Percentiles rank a stretch among this genome's conserved stretches.
Evolutionary conservation across 2,797 vertebrate genomes (phyloP).

Genomic region (Scyliorhinus canicula): DNA sequence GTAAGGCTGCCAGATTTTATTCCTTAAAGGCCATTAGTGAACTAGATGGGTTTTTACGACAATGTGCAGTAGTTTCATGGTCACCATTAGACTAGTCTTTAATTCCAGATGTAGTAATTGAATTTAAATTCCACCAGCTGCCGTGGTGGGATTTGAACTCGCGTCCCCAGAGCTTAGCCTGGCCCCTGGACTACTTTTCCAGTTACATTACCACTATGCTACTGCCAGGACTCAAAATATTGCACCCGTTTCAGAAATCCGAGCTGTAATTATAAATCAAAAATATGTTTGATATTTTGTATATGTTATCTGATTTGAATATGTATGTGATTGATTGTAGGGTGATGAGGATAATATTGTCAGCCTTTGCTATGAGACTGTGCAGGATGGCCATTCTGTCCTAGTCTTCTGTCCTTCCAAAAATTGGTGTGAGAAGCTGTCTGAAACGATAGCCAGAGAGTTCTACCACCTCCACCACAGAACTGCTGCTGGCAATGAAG

Average conservation of each 20-base stretch:
- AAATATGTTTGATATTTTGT: not conserved
- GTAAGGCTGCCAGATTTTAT: too few species aligned
- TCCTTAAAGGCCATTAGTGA: too few species aligned
- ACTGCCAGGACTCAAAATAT: not conserved
- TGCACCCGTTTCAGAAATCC: not conserved
- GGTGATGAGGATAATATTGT: conserved; percentile 92
- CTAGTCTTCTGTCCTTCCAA: conserved; percentile 94
- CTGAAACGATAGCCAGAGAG: conserved; percentile 78
- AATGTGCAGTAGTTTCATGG: too few species aligned
- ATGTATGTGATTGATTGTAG: conserved; percentile 50
- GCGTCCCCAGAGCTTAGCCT: too few species aligned
- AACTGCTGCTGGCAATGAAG: conserved; percentile 51
- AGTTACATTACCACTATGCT: too few species aligned
- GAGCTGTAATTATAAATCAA: not conserved
- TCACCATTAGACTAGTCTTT: too few species aligned
- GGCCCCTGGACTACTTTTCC: too few species aligned
- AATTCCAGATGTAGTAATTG: too few species aligned
- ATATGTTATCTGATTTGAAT: too few species aligned
- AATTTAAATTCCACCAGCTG: too few species aligned
- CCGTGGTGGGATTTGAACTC: too few species aligned
- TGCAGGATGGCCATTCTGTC: conserved; percentile 76
- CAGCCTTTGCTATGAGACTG: conserved; percentile 87
- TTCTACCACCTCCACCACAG: conserved; percentile 72
- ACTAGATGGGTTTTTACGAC: too few species aligned
- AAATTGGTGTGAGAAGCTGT: conserved; percentile 95